Evolutionary conservation across 2,113 vertebrate genomes (phyloP).

Genomic region (Chlorodrepanis virens): DNA sequence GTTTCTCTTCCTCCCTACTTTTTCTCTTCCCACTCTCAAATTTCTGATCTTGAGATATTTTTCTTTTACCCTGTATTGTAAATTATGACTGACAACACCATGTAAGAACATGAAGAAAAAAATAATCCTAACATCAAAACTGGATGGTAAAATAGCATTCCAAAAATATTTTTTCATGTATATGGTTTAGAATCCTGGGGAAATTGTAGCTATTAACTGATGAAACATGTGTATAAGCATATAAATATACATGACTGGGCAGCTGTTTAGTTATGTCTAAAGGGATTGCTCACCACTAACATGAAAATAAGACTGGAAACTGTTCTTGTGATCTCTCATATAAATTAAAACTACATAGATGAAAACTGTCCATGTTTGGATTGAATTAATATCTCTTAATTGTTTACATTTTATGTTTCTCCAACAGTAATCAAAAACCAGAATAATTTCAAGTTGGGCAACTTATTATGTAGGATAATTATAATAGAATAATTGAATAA

Average conservation of each 20-base stretch:
- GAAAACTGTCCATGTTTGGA: not conserved
- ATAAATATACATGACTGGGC: not conserved
- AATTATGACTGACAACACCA: not conserved
- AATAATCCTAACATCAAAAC: not conserved
- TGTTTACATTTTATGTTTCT: not conserved
- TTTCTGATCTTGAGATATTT: not conserved
- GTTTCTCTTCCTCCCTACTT: not conserved
- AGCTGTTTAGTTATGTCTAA: not conserved
- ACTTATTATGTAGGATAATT: not conserved
- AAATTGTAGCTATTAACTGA: not conserved
- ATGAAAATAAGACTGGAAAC: not conserved
- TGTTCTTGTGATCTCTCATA: not conserved
- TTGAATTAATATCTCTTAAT: not conserved
- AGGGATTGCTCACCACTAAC: not conserved
- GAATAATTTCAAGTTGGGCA: not conserved
- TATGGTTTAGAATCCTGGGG: not conserved
- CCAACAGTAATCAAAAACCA: not conserved
- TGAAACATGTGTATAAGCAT: not conserved
- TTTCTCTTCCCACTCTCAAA: not conserved
- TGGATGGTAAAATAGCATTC: not conserved
- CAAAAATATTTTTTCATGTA: not conserved
- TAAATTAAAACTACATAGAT: not conserved
- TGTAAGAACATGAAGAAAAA: not conserved
- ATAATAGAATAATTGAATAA: not conserved
- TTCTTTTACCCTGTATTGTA: not conserved